Conservation (phyloP, 2,888 invertebrate genomes). For the Dyspetes luteomarginatus region DNA sequence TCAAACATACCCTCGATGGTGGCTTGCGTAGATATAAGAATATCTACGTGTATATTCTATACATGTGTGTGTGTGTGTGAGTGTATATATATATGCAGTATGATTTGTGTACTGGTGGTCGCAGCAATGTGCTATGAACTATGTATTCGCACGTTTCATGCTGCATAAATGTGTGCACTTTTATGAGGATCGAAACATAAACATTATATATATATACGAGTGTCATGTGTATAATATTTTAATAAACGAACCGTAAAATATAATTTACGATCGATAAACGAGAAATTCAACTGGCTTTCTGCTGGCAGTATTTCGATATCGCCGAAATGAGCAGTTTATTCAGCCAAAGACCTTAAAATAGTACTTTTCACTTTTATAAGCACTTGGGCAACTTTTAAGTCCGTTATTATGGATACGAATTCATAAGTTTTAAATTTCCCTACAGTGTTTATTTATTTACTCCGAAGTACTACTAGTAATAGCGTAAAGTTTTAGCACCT, state of each 20-base stretch:
- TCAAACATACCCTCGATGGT: slow-evolving; percentile 55
- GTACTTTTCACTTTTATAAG: too few relatives aligned
- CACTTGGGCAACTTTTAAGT: too few relatives aligned
- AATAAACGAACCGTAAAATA: slow-evolving; percentile 9
- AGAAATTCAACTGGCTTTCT: not conserved
- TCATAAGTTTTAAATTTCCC: too few relatives aligned
- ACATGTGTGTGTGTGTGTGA: slow-evolving; percentile 7
- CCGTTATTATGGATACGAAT: too few relatives aligned
- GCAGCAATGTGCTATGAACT: slow-evolving; percentile 27
- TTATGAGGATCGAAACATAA: slow-evolving; percentile 18
- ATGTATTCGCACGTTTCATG: slow-evolving; percentile 36
- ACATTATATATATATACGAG: slow-evolving; percentile 11
- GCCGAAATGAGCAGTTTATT: too few relatives aligned
- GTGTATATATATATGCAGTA: too few relatives aligned
- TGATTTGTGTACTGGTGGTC: not conserved
- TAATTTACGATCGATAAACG: slow-evolving; percentile 7
- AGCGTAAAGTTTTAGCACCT: too few relatives aligned
- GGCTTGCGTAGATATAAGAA: slow-evolving; percentile 5
- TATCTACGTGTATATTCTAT: not conserved
- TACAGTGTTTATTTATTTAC: too few relatives aligned
- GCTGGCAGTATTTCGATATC: not conserved
- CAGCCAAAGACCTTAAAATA: too few relatives aligned
- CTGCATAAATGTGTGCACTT: slow-evolving; percentile 6
- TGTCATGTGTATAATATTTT: slow-evolving; percentile 10
- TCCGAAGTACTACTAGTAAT: too few relatives aligned